Base-by-base conservation (phyloP, 2,113 vertebrate genomes). In the Grammomys dolichurus region DNA sequence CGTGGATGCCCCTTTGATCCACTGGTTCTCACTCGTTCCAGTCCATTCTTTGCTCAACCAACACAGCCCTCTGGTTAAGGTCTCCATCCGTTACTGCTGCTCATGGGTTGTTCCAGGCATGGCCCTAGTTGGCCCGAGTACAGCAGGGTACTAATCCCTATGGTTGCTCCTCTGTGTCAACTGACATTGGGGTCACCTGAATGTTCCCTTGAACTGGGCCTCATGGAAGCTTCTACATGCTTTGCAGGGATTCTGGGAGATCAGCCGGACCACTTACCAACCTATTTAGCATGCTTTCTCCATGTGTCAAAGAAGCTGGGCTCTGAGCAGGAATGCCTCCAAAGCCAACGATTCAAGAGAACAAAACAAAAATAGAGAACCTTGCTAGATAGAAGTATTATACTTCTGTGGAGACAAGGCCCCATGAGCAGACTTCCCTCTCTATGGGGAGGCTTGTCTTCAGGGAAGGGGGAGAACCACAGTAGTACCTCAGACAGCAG, bases 361-460 rank as follows among this genome's bases (percentile, higher is more conserved):
- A 75, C 80, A 65, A 33, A 33, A 69, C 28, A 67, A 89, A 82
- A 36, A 33, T 24, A 28, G 63, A 48, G 94, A n/a, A 60, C 58
- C n/a, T 28, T 63, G 81, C 26, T 63, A 43, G 56, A 63, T 17
- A 43, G 13, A 63, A 9, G 14, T 20, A 22, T 31, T 40, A 84
- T 40, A 63, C 24, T 60, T 82, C 22, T 48, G 31, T 87, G 85
- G 73, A 7, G 12, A 70, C 58, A 70, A 69, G 36, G 12, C 20
- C 43, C 36, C n/a, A 54, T 48, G 87, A 89, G 73, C 54, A 93
- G 36, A 28, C 4, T 33, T 14, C 16, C 7, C 2, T 85, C 58
- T 40, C 48, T 3, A 0, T 65, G 20, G 43, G 51, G 58, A 17
- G 3, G 0, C 0, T 2, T 36, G n/a, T 20, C 24, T 56, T 7